Evolutionary conservation across 2,113 vertebrate genomes (phyloP), one percentile per base, ranked within the genome.

Genomic region (Probosciger aterrimus): DNA sequence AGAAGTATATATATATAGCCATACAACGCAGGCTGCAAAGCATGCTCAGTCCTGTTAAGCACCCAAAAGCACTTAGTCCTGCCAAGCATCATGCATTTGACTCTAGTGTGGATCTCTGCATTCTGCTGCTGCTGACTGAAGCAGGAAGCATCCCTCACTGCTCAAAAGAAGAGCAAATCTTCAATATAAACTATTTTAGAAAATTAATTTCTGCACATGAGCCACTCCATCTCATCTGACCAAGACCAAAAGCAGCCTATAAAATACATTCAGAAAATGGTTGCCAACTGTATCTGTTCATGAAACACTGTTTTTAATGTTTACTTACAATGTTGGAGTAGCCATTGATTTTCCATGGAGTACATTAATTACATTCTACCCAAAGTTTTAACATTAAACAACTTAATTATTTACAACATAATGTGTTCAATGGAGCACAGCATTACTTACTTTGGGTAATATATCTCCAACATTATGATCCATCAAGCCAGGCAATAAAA

Each of bases 401-500:
- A 80, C 75, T 95, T 96, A 95, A 96, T 95, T 94, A 95, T 94
- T 96, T 96, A 93, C 71, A 94, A 52, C 50, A 80, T 95, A 87
- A 92, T 74, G 37, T 83, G 75, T 46, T 96, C 80, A 91, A 94
- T 90, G 84, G 63, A 77, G 71, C 63, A 43, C 65, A 63, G 37
- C 69, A 80, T 77, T 94, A 91, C 81, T 92, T 95, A 87, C 53
- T 80, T 82, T 46, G 79, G 28, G 63, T 50, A 91, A 94, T 96
- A 37, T 31, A 96, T 90, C 82, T 96, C 46, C 64, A 82, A 50
- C 12, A 4, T 77, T 91, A 91, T 44, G 74, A 94, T 91, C 91
- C 49, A 88, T 90, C 53, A 96, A 96, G 84, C 44, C 52, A 89
- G 57, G 65, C 84, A 92, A 92, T 86, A 96, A 92, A 92, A 94